phyloP scores from a whole-genome alignment of 2,797 vertebrate species.

The Mus spretus region DNA sequence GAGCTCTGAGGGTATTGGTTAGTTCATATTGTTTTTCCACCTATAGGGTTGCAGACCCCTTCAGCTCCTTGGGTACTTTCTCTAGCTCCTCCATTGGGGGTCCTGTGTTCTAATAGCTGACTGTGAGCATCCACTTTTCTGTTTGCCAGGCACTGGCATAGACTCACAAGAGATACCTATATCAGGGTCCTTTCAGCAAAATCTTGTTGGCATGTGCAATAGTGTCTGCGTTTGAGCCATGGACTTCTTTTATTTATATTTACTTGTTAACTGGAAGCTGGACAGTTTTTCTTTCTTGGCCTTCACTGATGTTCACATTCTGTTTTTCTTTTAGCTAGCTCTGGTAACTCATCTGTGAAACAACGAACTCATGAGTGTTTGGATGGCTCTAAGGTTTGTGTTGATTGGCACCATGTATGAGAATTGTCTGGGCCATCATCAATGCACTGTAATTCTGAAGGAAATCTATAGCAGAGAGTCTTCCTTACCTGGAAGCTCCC shows the following conservation, averaged over 20 bases:
- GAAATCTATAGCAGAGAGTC: background rate
- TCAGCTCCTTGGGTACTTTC: no score
- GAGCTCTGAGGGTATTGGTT: no score
- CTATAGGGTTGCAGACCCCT: no score
- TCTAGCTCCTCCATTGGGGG: no score
- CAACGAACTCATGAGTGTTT: background rate
- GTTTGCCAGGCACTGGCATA: no score
- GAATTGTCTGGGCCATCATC: background rate
- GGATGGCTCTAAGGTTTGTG: background rate
- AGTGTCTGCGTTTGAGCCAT: background rate
- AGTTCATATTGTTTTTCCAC: no score
- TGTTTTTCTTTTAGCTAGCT: conserved; percentile 8
- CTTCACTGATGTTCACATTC: background rate
- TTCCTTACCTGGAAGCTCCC: background rate
- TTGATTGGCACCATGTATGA: background rate
- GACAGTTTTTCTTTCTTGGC: background rate
- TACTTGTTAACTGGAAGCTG: background rate
- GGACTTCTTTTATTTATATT: background rate
- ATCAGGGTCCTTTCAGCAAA: no score
- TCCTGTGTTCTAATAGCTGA: no score
- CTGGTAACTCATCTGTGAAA: background rate
- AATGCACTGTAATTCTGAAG: background rate
- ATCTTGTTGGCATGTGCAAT: no score
- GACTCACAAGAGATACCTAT: no score
- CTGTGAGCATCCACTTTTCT: no score